A percentile compares a stretch with the other conserved stretches of the same genome.
phyloP scores from a whole-genome alignment of 1,140 invertebrate genomes.

The Zaprionus africanus region DNA sequence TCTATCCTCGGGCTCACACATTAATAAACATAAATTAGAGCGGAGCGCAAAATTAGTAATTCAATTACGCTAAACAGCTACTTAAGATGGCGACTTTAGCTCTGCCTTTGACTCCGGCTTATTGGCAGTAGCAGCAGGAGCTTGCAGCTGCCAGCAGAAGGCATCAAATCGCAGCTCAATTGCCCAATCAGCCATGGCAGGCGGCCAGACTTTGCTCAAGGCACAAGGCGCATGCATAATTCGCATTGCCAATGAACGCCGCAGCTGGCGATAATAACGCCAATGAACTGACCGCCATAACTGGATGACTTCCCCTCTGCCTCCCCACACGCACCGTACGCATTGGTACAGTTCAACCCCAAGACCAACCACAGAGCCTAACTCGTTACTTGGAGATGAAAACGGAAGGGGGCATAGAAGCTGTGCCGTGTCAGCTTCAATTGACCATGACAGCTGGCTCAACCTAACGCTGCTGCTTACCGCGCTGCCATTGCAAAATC shows the following conservation, averaged over 20 bases:
- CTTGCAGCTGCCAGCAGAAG: conserved; percentile 29
- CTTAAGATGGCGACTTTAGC: conserved; percentile 21
- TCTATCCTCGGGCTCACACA: conserved; percentile 17
- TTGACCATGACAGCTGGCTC: conserved; percentile 34
- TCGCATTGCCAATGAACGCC: conserved; percentile 59
- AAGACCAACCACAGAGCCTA: background rate
- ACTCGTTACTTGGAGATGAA: background rate
- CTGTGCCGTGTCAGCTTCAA: conserved; percentile 13
- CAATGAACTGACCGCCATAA: conserved; percentile 48
- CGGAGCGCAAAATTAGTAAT: conserved; percentile 64
- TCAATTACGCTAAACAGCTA: conserved; percentile 73
- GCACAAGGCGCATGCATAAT: conserved; percentile 75
- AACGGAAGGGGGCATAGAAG: background rate
- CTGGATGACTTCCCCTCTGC: conserved; percentile 21
- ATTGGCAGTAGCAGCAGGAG: conserved; percentile 13
- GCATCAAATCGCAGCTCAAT: conserved; percentile 53
- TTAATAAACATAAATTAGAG: conserved; percentile 75
- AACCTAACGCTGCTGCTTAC: conserved; percentile 33
- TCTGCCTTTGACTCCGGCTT: conserved; percentile 25
- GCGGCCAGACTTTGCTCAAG: conserved; percentile 13
- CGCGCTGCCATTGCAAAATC: conserved; percentile 48
- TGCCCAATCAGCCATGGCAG: conserved; percentile 59
- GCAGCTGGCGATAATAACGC: conserved; percentile 56
- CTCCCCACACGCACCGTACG: background rate
- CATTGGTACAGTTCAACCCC: conserved; percentile 6